Evolutionary conservation across 1,140 invertebrate genomes (phyloP).

Genomic region (Hycleus cichorii): DNA sequence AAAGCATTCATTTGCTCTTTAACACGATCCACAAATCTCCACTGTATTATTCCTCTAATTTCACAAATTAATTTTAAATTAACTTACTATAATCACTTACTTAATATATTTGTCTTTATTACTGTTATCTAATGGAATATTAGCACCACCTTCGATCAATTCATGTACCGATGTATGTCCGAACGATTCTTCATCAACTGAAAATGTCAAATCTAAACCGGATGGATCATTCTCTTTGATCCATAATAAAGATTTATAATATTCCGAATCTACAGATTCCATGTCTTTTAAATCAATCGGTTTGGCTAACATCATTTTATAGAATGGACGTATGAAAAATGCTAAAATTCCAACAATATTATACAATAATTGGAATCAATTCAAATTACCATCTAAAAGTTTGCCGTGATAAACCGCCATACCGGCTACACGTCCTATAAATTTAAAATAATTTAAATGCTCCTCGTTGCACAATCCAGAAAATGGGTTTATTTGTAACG

Average conservation of each 20-base stretch:
- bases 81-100: conserved; percentile 44
- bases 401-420: conserved; percentile 99
- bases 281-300: conserved; percentile 92
- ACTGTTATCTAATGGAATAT: conserved; percentile 84
- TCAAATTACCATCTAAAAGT: conserved; percentile 73
- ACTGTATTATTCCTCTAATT: conserved; percentile 85
- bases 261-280: conserved; percentile 97
- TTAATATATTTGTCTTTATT: conserved; percentile 98
- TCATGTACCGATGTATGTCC: conserved; percentile 90
- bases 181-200: conserved; percentile 93
- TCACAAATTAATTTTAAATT: conserved; percentile 19
- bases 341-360: conserved; percentile 50
- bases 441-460: conserved; percentile 97
- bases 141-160: conserved; percentile 83
- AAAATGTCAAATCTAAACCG: conserved; percentile 89
- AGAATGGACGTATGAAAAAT: conserved; percentile 98
- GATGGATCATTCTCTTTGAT: conserved; percentile 96
- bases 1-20: conserved; percentile 95
- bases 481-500: conserved; percentile 96
- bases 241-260: conserved; percentile 96
- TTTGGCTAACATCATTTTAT: conserved; percentile 99
- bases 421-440: conserved; percentile 93
- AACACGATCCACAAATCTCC: conserved; percentile 92
- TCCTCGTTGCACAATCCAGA: conserved; percentile 96
- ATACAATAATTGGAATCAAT: not conserved